Percentiles rank a stretch among this genome's conserved stretches.
Conservation (phyloP, 2,113 vertebrate species). For the Ptyas mucosa region DNA sequence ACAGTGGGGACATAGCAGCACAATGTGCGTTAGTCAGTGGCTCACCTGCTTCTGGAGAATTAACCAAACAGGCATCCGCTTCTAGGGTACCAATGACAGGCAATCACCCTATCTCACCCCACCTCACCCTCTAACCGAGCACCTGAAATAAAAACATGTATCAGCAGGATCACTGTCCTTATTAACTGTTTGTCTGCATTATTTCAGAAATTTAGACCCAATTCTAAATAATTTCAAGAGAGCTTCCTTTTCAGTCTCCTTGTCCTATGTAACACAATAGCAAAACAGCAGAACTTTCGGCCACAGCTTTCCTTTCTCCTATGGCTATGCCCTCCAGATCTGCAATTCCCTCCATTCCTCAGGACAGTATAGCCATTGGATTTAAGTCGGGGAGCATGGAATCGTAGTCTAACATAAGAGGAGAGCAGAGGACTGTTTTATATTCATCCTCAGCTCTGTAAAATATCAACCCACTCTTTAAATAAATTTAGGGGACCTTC, state of each 20-base stretch:
- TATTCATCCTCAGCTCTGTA: not conserved
- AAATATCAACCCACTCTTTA: not conserved
- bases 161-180: not conserved
- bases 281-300: not conserved
- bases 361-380: not conserved
- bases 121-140: not conserved
- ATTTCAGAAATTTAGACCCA: not conserved
- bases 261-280: not conserved
- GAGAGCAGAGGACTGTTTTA: not conserved
- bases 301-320: not conserved
- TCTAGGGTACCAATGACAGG: not conserved
- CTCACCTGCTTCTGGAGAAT: conserved; percentile 91
- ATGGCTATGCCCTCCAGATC: too few species aligned
- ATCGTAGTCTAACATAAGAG: not conserved
- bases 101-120: not conserved
- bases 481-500: not conserved
- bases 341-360: not conserved
- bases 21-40: conserved; percentile 99
- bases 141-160: conserved; percentile 23
- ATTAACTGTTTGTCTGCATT: not conserved
- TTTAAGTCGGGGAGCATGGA: not conserved
- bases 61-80: not conserved
- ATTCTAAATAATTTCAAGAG: not conserved
- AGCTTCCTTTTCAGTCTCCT: not conserved
- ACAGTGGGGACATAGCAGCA: conserved; percentile 92